Evolutionary conservation across 2,797 vertebrate genomes (phyloP).

Genomic region (Carduelis carduelis): DNA sequence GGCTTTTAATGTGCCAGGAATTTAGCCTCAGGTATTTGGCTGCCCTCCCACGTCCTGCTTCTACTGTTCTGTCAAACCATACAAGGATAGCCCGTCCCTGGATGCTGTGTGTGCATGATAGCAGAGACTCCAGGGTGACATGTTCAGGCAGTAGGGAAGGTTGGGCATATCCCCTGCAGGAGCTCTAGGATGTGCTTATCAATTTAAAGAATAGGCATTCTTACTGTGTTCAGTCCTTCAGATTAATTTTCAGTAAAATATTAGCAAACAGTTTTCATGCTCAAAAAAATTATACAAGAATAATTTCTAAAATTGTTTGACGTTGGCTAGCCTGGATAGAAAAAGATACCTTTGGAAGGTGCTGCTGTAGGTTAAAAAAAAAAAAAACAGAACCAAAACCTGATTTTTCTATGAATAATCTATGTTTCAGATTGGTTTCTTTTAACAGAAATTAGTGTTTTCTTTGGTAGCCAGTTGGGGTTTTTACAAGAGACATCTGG

Average conservation of each 20-base stretch:
- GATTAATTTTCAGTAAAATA: not conserved
- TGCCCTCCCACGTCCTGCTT: constrained; percentile 8
- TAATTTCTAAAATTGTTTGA: not conserved
- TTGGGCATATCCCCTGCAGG: constrained; percentile 6
- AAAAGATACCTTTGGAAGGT: not conserved
- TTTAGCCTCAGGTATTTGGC: constrained; percentile 58
- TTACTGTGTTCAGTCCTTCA: not conserved
- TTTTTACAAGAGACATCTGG: not conserved
- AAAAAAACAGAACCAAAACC: not conserved
- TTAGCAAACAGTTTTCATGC: not conserved
- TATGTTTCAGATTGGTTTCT: not conserved
- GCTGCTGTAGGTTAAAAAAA: not conserved
- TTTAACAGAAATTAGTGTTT: not conserved
- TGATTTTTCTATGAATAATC: not conserved
- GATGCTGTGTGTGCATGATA: not conserved
- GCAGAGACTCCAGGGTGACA: not conserved
- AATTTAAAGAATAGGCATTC: constrained; percentile 13
- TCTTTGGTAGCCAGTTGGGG: not conserved
- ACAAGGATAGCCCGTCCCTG: not conserved
- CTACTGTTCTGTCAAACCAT: not conserved
- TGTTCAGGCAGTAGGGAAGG: constrained; percentile 24
- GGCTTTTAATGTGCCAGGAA: constrained; percentile 25
- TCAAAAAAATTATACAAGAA: not conserved
- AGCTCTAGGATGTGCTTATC: not conserved
- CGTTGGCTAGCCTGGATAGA: not conserved